Conservation (phyloP, 1,140 invertebrate species). For the Nomia melanderi region DNA sequence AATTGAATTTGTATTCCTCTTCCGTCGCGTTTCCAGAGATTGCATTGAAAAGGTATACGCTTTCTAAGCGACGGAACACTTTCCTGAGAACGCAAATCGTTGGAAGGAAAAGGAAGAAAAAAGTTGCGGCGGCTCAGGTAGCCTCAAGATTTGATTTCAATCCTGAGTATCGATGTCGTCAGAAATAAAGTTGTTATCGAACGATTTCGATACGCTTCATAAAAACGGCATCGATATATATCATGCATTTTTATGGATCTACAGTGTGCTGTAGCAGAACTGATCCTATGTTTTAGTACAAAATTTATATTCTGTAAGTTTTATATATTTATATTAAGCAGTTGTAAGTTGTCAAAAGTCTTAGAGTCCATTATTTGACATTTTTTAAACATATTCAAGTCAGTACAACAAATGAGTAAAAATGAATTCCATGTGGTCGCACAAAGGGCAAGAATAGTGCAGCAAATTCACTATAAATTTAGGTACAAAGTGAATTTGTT, state of each 20-base stretch:
- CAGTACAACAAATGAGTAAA: neutral
- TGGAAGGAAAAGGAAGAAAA: neutral
- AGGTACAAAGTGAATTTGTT: neutral
- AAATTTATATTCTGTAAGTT: no score
- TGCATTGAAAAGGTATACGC: slow-evolving; percentile 7
- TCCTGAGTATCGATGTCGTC: slow-evolving; percentile 40
- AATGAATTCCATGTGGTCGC: neutral
- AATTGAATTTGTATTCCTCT: neutral
- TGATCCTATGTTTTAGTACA: no score
- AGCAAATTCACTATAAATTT: neutral
- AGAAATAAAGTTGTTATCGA: slow-evolving; percentile 30
- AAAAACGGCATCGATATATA: neutral
- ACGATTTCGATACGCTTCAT: neutral
- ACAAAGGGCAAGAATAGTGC: neutral
- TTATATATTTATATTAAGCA: no score
- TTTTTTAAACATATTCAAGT: neutral
- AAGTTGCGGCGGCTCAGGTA: slow-evolving; percentile 4
- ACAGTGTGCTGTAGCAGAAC: no score
- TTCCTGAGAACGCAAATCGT: slow-evolving; percentile 37
- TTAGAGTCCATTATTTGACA: neutral
- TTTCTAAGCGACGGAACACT: neutral
- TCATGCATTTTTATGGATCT: neutral
- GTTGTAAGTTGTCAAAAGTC: neutral
- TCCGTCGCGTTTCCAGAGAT: neutral
- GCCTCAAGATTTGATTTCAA: slow-evolving; percentile 44